Evolutionary conservation across 2,888 invertebrate genomes (phyloP), one percentile per base, ranked within the genome.

Genomic region (Fragum fragum): DNA sequence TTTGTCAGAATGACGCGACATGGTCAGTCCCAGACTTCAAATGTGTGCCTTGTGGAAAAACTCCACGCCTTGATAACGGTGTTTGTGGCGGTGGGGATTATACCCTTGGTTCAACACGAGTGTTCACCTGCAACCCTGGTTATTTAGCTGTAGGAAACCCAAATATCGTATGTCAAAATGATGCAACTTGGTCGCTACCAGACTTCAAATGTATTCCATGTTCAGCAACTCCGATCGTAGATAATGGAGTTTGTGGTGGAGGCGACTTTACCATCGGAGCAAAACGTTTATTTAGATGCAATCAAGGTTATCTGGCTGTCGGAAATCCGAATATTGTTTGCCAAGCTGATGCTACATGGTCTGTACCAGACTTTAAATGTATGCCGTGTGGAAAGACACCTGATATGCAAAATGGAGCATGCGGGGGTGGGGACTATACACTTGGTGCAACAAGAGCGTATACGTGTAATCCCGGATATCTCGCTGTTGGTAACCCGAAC

Each of bases 311-410:
- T 55, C 47, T 63, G 11, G 53, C 47, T 6, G 68, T 78, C 18
- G 83, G 83, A 29, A 61, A 73, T 18, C 69, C 77, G 69, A 18
- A 66, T 3, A 80, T 84, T 11, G 18, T 29, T 47, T 84, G 83
- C 63, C 6, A 61, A 23, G 63, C 72, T 16, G 53, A 78, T 23
- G 72, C 61, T 11, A 32, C 32, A 5, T 80, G 78, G 77, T 72
- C 72, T n/a, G 16, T 26, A 11, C 61, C 72, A 6, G 42, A 78
- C 21, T 74, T 81, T 9, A 21, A 36, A 5, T 84, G 83, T 57
- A 42, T 71, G 11, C 73, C 79, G 14, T 84, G 80, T 68, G 76
- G 77, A 18, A 36, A 16, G 3, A 72, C 80, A 1, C 73, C 76
- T 5, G 7, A 5, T 2, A 63, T 36, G 42, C 23, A 32, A 0